phyloP scores from a whole-genome alignment of 2,113 vertebrate genomes.

The Gorsachius goisagi region DNA sequence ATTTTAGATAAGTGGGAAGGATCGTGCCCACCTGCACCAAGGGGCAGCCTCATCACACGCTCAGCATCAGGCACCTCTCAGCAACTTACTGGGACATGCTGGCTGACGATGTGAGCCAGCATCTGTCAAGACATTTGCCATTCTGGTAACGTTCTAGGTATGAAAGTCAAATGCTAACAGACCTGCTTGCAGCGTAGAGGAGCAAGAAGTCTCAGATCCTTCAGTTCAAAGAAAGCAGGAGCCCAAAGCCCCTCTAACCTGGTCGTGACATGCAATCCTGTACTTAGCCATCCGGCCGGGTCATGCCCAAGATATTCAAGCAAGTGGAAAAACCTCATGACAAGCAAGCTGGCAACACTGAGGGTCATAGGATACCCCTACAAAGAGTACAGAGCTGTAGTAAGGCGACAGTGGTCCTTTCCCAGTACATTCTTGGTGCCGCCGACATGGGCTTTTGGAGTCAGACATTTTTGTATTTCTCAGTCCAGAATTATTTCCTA shows the following conservation, averaged over 20 bases:
- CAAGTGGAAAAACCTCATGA: neutral
- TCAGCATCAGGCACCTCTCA: neutral
- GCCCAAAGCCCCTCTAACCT: neutral
- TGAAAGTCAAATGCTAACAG: neutral
- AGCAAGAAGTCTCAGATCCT: neutral
- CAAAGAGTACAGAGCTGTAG: neutral
- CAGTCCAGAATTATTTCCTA: neutral
- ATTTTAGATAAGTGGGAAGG: neutral
- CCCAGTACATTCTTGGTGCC: neutral
- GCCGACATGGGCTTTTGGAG: neutral
- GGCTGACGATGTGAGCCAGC: neutral
- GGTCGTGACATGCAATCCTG: neutral
- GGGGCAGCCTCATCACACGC: neutral
- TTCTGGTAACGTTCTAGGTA: neutral
- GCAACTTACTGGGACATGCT: neutral
- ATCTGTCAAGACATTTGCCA: neutral
- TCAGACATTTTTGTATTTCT: neutral
- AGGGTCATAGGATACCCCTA: neutral
- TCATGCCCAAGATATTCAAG: neutral
- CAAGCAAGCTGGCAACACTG: neutral
- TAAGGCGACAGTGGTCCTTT: neutral
- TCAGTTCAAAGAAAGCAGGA: neutral
- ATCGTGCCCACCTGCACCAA: neutral
- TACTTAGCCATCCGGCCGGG: neutral
- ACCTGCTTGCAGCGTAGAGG: neutral